Base-by-base conservation (phyloP, 2,888 invertebrate genomes). In the Hedya salicella region DNA sequence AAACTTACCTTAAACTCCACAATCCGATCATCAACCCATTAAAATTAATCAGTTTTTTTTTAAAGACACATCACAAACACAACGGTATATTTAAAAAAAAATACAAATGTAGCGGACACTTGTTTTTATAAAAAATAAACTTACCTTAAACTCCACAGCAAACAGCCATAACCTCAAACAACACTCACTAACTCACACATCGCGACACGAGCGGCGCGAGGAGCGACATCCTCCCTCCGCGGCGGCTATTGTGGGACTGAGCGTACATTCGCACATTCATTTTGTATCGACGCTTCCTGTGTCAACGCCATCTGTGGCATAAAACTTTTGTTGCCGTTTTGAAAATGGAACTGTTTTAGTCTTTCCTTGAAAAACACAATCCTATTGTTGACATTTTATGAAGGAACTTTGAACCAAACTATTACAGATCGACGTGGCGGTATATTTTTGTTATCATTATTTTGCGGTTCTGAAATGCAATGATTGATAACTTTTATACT, bases 281-380 rank as follows among this genome's bases (percentile, higher is more conserved):
- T 69, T 52, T 71, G 71, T 77, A 78, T 78, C 71, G 76, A 77
- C 71, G 71, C 60, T 69, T 62, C 67, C 68, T 69, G 68, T 69
- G 67, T 75, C 71, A 71, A 69, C 73, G 81, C 81, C 83, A 81
- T 82, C 85, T 85, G 81, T 75, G 73, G 68, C 62, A 56, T 62
- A 61, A 78, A 84, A 82, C 82, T 82, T 81, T 69, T 78, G 73
- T 77, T 79, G 79, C 81, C 70, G 60, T 72, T 76, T 76, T 72
- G 73, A 75, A 76, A 80, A 78, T 69, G 71, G 73, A 75, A 75
- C 72, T 70, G 70, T 71, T 69, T 70, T 63, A 64, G 36, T 9
- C 6, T 36, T 11, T 3, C 3, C 25, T 6, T 3, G 25, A 6
- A 9, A 9, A 36, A 25, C 25, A 25, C 9, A 36, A 36, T 11